phyloP scores from a whole-genome alignment of 1,140 invertebrate species.

The Heliconius nattereri region DNA sequence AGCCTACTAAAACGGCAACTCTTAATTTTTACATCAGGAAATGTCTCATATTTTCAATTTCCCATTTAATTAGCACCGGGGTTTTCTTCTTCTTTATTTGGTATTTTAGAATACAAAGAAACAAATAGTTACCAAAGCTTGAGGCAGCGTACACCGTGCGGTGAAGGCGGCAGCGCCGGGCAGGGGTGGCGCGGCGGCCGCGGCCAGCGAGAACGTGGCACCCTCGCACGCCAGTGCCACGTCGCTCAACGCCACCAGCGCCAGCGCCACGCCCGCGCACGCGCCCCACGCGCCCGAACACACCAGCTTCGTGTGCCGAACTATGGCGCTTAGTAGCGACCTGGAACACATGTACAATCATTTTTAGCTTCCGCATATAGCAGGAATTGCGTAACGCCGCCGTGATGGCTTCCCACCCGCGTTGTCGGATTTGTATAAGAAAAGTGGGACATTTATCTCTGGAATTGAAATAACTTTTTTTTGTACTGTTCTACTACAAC shows the following conservation, averaged over 20 bases:
- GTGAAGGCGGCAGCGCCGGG: conserved; percentile 54
- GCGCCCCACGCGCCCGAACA: conserved; percentile 59
- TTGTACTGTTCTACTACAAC: background rate
- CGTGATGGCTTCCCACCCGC: too few species aligned
- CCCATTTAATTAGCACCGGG: too few species aligned
- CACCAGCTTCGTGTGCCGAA: conserved; percentile 60
- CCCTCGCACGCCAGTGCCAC: conserved; percentile 63
- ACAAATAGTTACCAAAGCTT: conserved; percentile 47
- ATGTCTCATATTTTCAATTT: too few species aligned
- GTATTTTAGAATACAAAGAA: background rate
- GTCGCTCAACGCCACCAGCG: conserved; percentile 66
- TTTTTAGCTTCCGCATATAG: too few species aligned
- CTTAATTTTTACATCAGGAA: too few species aligned
- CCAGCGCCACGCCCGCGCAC: conserved; percentile 60
- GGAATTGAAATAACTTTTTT: background rate
- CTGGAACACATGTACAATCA: conserved; percentile 41
- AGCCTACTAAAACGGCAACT: too few species aligned
- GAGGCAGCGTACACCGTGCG: conserved; percentile 46
- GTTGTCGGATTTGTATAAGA: too few species aligned
- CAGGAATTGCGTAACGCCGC: too few species aligned
- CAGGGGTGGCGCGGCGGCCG: conserved; percentile 41
- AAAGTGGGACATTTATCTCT: too few species aligned
- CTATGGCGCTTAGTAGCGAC: conserved; percentile 48
- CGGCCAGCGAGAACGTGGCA: conserved; percentile 58
- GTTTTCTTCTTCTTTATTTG: too few species aligned